phyloP scores from a whole-genome alignment of 2,113 vertebrate species.

The Meleagris gallopavo region DNA sequence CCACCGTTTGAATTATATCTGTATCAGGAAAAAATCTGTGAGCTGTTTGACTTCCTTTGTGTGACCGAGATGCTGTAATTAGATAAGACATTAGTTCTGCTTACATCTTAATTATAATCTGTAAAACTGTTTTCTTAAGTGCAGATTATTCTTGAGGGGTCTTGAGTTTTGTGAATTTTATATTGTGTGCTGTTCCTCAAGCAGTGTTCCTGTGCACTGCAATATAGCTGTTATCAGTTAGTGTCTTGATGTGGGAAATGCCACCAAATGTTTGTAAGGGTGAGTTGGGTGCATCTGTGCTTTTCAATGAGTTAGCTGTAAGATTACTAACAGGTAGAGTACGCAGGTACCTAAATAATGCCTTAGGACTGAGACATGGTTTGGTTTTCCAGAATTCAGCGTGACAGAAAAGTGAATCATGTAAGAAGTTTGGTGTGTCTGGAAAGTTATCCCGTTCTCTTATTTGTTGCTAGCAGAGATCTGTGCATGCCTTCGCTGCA shows the following conservation, averaged over 20 bases:
- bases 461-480: not conserved
- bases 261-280: not conserved
- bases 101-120: not conserved
- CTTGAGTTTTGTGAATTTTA: not conserved
- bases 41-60: not conserved
- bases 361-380: not conserved
- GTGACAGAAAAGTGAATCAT: not conserved
- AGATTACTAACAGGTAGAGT: not conserved
- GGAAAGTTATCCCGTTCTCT: not conserved
- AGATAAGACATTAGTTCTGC: not conserved
- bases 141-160: not conserved
- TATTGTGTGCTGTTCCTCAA: not conserved
- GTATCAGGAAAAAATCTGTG: not conserved
- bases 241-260: not conserved
- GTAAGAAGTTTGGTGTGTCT: not conserved
- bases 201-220: not conserved
- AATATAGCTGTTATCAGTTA: not conserved
- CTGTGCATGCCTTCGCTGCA: accelerated
- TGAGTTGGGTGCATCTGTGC: not conserved
- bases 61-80: not conserved
- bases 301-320: not conserved
- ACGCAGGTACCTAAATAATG: not conserved
- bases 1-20: not conserved
- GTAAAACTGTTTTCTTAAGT: not conserved
- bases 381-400: not conserved